Base-by-base conservation (phyloP, 2,797 vertebrate species). In the Cetoscarus ocellatus region DNA sequence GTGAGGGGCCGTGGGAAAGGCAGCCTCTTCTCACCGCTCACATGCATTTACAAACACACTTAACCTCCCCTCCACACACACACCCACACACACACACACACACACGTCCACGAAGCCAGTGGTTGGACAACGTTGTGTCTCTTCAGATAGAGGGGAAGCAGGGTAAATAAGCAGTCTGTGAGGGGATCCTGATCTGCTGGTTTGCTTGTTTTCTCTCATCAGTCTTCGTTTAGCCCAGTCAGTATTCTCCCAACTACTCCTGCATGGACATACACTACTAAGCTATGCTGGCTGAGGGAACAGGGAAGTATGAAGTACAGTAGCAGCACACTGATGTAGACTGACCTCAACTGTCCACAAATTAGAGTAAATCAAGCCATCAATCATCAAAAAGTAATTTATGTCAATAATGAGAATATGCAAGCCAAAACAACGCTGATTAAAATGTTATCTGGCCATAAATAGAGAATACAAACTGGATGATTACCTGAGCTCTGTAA, bases 1-100 rank as follows among this genome's bases (percentile, higher is more conserved):
- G 75, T 68, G 17, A 10, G 56, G 62, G 91, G 88, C 73, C 92
- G 86, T 94, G 93, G 93, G 93, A 94, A 94, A 91, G 86, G 61
- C 81, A 67, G 60, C 63, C 83, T 82, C 86, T 55, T 75, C 76
- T 72, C 66, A 49, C 38, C 75, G 8, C 51, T 53, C 34, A 49
- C 47, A 44, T 44, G 47, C 47, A 48, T 65, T 47, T 62, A 71
- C 38, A 65, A 10, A 64, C 27, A 27, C 27, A 27, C 27, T 27
- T 27, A 27, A 27, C 27, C 27, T 27, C 27, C 27, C 27, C 27
- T 27, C 27, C 27, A 42, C 48, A 60, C 45, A 59, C 60, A 17
- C 52, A 13, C 18, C 13, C 57, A 51, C 27, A 64, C 49, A 62
- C 48, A 56, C 57, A 44, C 55, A n/a, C 42, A 34, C 54, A 61